Conservation (phyloP, 2,797 vertebrate genomes). For the Ateles fusciceps region DNA sequence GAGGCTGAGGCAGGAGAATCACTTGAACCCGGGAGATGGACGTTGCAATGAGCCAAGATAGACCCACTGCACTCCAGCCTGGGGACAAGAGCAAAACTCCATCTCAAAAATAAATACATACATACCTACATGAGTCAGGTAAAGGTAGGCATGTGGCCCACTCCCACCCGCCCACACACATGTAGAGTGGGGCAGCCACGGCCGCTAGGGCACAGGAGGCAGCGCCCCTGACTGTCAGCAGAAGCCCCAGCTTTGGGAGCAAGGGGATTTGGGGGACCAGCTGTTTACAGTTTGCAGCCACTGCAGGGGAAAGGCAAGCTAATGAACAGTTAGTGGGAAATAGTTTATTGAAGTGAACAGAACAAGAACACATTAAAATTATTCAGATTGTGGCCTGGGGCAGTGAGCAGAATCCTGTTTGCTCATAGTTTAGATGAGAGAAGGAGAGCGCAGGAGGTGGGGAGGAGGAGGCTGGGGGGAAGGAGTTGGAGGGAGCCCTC, state of each 20-base stretch:
- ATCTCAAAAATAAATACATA: not conserved
- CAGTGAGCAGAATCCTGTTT: not conserved
- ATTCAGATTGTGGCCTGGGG: not conserved
- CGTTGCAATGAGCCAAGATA: not conserved
- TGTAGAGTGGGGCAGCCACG: fast-evolving
- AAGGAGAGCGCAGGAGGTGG: not conserved
- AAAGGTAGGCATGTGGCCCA: fast-evolving
- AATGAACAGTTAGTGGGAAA: not conserved
- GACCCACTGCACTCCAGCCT: not conserved
- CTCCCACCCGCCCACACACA: no score
- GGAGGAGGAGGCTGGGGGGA: not conserved
- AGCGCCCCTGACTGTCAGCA: fast-evolving
- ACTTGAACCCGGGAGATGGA: not conserved
- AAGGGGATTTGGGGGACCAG: not conserved
- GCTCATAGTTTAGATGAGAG: not conserved
- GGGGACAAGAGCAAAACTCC: not conserved
- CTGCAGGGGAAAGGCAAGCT: not conserved
- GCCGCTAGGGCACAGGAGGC: fast-evolving
- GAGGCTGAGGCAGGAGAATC: not conserved
- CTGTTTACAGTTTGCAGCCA: not conserved
- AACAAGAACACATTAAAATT: not conserved
- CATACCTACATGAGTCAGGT: no score
- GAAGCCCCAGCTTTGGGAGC: not conserved
- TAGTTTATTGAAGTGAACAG: not conserved
- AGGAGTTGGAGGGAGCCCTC: not conserved